Conservation (phyloP, 2,888 invertebrate genomes). For the Euzetes globulus region DNA sequence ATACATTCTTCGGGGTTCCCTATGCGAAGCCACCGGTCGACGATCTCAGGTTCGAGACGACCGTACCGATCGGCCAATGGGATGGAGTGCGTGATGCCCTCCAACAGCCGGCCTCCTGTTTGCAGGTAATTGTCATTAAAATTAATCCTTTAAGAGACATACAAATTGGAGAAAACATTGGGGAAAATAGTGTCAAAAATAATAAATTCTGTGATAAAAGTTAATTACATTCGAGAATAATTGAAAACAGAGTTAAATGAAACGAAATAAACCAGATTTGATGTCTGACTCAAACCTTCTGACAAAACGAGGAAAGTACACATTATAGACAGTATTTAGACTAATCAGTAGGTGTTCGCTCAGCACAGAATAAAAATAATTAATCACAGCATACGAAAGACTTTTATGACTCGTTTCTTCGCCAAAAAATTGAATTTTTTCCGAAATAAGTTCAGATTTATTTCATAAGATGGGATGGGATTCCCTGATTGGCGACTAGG, state of each 20-base stretch:
- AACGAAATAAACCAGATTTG: neutral
- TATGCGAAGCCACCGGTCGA: neutral
- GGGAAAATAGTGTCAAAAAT: neutral
- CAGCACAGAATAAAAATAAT: too few relatives aligned
- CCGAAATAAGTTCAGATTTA: too few relatives aligned
- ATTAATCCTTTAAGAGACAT: neutral
- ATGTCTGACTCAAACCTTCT: neutral
- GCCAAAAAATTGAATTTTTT: too few relatives aligned
- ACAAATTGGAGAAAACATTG: neutral
- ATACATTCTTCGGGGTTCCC: constrained; percentile 3
- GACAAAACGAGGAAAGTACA: neutral
- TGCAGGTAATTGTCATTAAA: constrained; percentile 17
- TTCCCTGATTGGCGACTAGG: too few relatives aligned
- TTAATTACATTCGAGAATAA: neutral
- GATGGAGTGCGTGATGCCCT: constrained; percentile 3
- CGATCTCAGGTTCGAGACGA: constrained; percentile 4
- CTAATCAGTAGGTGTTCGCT: neutral
- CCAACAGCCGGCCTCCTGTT: constrained; percentile 21
- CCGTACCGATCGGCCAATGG: neutral
- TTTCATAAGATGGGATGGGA: too few relatives aligned
- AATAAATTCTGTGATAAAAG: neutral
- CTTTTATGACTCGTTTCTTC: too few relatives aligned
- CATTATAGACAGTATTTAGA: neutral
- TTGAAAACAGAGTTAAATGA: neutral
- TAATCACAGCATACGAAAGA: too few relatives aligned